A percentile compares a stretch with the other conserved stretches of the same genome.
Conservation (phyloP, 2,113 vertebrate species). For the Beaufortia kweichowensis region DNA sequence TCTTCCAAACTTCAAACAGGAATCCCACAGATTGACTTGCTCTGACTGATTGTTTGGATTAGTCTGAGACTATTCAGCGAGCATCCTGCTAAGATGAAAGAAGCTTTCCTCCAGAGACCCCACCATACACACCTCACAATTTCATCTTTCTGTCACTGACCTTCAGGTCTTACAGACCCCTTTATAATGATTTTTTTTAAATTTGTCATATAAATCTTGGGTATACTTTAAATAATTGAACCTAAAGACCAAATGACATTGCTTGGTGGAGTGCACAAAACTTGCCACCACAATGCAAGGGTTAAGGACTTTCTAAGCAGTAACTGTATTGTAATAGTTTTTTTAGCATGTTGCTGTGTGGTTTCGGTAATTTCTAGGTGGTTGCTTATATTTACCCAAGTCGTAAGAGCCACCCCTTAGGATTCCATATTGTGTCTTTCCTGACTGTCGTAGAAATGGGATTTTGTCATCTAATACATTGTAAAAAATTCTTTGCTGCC, state of each 20-base stretch:
- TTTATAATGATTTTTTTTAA: background rate
- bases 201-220: background rate
- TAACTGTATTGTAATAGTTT: too few species aligned
- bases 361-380: too few species aligned
- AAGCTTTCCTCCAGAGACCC: conserved; percentile 18
- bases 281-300: too few species aligned
- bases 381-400: too few species aligned
- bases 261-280: too few species aligned
- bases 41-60: conserved; percentile 17
- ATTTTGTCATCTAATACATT: too few species aligned
- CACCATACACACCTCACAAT: background rate
- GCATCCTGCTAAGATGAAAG: conserved; percentile 21
- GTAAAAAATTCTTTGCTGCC: too few species aligned
- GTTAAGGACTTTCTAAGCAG: too few species aligned
- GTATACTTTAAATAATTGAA: background rate
- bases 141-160: background rate
- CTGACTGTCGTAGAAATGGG: too few species aligned
- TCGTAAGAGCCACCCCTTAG: too few species aligned
- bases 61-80: conserved; percentile 4
- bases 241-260: background rate
- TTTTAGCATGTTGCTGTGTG: too few species aligned
- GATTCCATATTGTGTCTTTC: too few species aligned
- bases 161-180: background rate
- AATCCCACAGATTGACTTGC: background rate
- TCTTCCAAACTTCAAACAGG: background rate